Evolutionary conservation across 2,888 invertebrate genomes (phyloP), one percentile per base, ranked within the genome.

Genomic region (Pasiphila rectangulata): DNA sequence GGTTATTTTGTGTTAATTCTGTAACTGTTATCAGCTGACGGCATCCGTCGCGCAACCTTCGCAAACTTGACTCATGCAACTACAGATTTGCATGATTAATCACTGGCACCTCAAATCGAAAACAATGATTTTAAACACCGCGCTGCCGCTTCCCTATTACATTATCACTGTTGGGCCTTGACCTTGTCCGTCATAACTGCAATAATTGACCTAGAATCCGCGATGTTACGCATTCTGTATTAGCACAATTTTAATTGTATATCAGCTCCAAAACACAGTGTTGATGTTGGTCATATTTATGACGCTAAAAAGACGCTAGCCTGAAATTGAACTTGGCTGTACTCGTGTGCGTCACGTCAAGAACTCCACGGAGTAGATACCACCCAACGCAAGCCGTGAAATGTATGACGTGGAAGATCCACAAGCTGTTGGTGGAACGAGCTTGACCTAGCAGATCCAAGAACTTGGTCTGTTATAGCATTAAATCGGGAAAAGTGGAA

Each of bases 41-140:
- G 70, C 63, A 72, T 79, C 77, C 78, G 77, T 70, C 67, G 54
- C 50, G 54, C 63, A 78, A 62, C 81, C 79, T 80, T 79, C 76
- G 63, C 54, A 46, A 63, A 63, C 61, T 63, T 68, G 78, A 82
- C 71, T 83, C 81, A 79, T 67, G 63, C 63, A 57, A 65, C 35
- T 54, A 67, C 70, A 69, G 67, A 67, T 69, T 75, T 71, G 66
- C 70, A 69, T 72, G 67, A 71, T 70, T 69, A 73, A 72, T 71
- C 69, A 67, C 63, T 54, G 56, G 56, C 50, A 58, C 53, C 55
- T 57, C 43, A 47, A 56, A 37, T 55, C 47, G 51, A 60, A 58
- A 47, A 56, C 58, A 53, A 51, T 40, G 54, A 49, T 61, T 52
- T 54, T 50, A 51, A 46, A 56, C 53, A 59, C 54, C 48, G 34